Base-by-base conservation (phyloP, 2,888 invertebrate genomes). In the Phragmatobia fuliginosa region DNA sequence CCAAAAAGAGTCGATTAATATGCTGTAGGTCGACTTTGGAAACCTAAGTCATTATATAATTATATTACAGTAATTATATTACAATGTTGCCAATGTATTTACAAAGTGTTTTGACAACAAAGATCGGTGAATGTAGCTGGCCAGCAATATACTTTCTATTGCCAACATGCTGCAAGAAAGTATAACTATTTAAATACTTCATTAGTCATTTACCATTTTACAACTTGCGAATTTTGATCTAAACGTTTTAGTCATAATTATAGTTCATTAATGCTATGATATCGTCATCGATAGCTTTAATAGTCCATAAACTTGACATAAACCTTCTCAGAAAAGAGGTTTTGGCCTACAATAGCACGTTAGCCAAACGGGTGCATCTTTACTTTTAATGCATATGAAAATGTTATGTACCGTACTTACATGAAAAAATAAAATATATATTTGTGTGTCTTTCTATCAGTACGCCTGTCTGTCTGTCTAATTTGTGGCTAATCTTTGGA, bases 91-190 rank as follows among this genome's bases (percentile, higher is more conserved):
- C 10, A 56, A 38, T 65, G 28, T 65, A 28, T 36, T 36, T 25
- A 25, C 10, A 49, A 31, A 52, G 66, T 62, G 59, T 71, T 67
- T 67, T 36, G 62, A 66, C 59, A 63, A 66, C 38, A 28, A 31
- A 63, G 36, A 38, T 25, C 28, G 61, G 67, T 64, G 71, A 63
- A 65, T 64, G 67, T 67, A 18, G 61, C n/a, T 52, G 28, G 28
- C 25, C 16, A n/a, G 62, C 38, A 49, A 67, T 66, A 67, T 61
- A 71, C 71, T 71, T 71, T 71, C 71, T 71, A 71, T 52, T 32
- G 60, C 32, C 52, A 16, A 67, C 38, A 65, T 65, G 67, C 63
- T 64, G 61, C 60, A 67, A 65, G 67, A 68, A 71, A 71, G 67
- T 67, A 62, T 28, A n/a, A n/a, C n/a, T n/a, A 70, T 45, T 68